Base-by-base conservation (phyloP, 2,113 vertebrate species). In the Rhombomys opimus region DNA sequence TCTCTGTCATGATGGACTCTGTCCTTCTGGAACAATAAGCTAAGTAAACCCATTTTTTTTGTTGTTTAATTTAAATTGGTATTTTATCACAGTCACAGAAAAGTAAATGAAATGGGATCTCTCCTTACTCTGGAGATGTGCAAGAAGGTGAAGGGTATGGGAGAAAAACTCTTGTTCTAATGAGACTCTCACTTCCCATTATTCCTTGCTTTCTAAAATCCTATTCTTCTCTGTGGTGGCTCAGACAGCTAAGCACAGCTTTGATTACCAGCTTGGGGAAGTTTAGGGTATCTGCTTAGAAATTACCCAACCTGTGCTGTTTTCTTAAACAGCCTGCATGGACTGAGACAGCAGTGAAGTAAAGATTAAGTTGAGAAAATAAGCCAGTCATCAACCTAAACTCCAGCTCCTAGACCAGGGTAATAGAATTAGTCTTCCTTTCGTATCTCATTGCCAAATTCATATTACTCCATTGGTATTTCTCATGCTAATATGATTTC, bases 151-250 rank as follows among this genome's bases (percentile, higher is more conserved):
- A 7, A 3, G 10, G 38, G 6, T 41, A 6, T 23, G 10, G 11
- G 54, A n/a, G 17, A 14, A 20, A 9, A 17, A 7, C 4, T 0
- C 38, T 41, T 38, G 32, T 41, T 2, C 35, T 18, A 30, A 5
- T 27, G 1, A 5, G 12, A 7, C 23, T 35, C 2, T 14, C 46
- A 7, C n/a, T 10, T 5, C 1, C 5, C 1, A 32, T 3, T 46
- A 11, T 38, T 12, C 61, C 38, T 32, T 50, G 57, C 17, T 77
- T 52, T 32, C 38, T 5, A 35, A 30, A 59, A 41, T 9, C 41
- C 65, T n/a, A 12, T 6, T 35, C 4, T 90, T 78, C 52, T 87
- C 61, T 23, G 1, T 3, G 59, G 59, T 35, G n/a, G 23, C 3
- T 1, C 61, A 50, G 2, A 35, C 23, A 14, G 15, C 77, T 50